phyloP scores from a whole-genome alignment of 1,140 invertebrate species.

The Theocolax elegans region DNA sequence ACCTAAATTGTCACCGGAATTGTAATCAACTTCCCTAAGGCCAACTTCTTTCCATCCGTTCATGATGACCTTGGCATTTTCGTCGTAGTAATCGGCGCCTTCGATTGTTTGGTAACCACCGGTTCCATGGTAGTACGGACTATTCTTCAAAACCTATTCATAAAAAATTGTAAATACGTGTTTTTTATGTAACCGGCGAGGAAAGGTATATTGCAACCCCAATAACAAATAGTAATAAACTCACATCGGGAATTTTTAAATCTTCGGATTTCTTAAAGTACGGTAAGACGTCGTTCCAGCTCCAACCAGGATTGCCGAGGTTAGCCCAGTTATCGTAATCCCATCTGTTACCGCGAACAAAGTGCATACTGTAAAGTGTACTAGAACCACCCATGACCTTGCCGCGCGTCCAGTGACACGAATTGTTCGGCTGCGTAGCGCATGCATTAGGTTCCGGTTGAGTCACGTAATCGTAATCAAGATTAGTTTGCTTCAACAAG shows the following conservation, averaged over 20 bases:
- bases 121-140: neutral
- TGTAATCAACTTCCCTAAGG: constrained; percentile 10
- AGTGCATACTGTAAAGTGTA: constrained; percentile 15
- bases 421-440: neutral
- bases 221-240: neutral
- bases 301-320: constrained; percentile 72
- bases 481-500: neutral
- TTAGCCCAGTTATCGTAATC: constrained; percentile 29
- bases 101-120: constrained; percentile 23
- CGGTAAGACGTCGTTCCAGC: constrained; percentile 68
- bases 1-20: constrained; percentile 18
- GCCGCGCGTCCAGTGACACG: neutral
- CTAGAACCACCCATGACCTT: constrained; percentile 33
- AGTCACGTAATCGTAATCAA: constrained; percentile 21
- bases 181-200: no score
- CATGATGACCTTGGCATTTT: constrained; percentile 31
- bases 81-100: constrained; percentile 21
- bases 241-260: constrained; percentile 19
- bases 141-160: constrained; percentile 39
- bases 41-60: constrained; percentile 31
- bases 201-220: no score
- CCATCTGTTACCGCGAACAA: constrained; percentile 6
- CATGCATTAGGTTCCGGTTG: constrained; percentile 7
- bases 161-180: no score
- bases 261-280: constrained; percentile 69